Evolutionary conservation across 1,140 invertebrate genomes (phyloP).

Genomic region (Tribolium castaneum): DNA sequence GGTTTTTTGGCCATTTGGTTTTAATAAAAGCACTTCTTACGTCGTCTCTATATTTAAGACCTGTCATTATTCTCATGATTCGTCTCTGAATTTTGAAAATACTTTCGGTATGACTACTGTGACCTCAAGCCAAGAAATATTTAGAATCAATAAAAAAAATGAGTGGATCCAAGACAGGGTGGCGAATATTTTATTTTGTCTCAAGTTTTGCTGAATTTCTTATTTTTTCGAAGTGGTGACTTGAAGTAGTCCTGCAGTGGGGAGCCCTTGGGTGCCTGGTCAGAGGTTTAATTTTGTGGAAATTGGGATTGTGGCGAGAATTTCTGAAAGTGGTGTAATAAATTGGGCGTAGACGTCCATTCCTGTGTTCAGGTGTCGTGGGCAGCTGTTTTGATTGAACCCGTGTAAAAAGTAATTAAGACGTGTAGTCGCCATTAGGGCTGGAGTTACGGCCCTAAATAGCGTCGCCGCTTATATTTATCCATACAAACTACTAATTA

Average conservation of each 20-base stretch:
- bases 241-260: too few species aligned
- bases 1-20: too few species aligned
- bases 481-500: constrained; percentile 57
- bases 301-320: background rate
- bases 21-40: too few species aligned
- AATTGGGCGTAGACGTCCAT: background rate
- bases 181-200: background rate
- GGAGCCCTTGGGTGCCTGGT: too few species aligned
- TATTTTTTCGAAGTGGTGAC: too few species aligned
- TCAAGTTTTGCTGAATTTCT: background rate
- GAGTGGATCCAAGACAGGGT: background rate
- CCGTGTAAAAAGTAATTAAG: constrained; percentile 55
- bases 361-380: constrained; percentile 8
- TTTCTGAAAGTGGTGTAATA: background rate
- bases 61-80: too few species aligned
- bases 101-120: too few species aligned
- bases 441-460: constrained; percentile 51
- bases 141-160: too few species aligned
- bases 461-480: constrained; percentile 52
- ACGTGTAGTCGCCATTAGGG: constrained; percentile 53
- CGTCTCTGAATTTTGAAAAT: too few species aligned
- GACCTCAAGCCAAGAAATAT: too few species aligned
- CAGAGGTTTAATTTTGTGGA: too few species aligned
- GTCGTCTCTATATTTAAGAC: too few species aligned
- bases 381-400: constrained; percentile 57